Conservation (phyloP, 1,140 invertebrate species). For the Dendroctonus valens region DNA sequence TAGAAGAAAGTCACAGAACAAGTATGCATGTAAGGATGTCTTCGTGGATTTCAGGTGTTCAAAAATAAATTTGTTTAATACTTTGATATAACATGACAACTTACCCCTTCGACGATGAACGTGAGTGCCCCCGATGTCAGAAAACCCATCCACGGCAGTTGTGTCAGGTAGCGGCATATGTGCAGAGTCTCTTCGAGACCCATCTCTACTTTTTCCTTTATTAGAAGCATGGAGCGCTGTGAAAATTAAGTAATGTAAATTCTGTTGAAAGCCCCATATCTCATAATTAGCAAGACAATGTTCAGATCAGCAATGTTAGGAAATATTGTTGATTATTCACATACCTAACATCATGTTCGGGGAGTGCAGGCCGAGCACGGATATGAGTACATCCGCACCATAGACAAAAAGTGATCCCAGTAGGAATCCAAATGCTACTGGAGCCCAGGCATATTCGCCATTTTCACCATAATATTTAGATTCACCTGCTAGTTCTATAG, state of each 20-base stretch:
- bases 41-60: too few relatives aligned
- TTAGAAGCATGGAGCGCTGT: conserved; percentile 43
- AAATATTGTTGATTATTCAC: conserved; percentile 30
- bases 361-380: conserved; percentile 75
- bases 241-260: conserved; percentile 14
- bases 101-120: conserved; percentile 45
- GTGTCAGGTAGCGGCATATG: conserved; percentile 42
- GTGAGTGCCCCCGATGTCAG: conserved; percentile 36
- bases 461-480: conserved; percentile 77
- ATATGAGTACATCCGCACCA: conserved; percentile 85
- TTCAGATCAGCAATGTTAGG: neutral
- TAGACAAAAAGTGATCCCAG: conserved; percentile 93
- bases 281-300: too few relatives aligned
- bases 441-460: conserved; percentile 88
- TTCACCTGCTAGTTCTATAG: conserved; percentile 86
- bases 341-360: conserved; percentile 80
- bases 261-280: too few relatives aligned
- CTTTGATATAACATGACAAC: conserved; percentile 5
- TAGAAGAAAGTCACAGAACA: too few relatives aligned
- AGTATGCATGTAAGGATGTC: too few relatives aligned
- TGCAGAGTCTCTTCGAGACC: conserved; percentile 36
- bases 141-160: conserved; percentile 45
- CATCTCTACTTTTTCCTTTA: conserved; percentile 39
- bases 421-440: conserved; percentile 89
- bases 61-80: too few relatives aligned